Evolutionary conservation across 2,113 vertebrate species (phyloP).

Genomic region (Paratilapia polleni): DNA sequence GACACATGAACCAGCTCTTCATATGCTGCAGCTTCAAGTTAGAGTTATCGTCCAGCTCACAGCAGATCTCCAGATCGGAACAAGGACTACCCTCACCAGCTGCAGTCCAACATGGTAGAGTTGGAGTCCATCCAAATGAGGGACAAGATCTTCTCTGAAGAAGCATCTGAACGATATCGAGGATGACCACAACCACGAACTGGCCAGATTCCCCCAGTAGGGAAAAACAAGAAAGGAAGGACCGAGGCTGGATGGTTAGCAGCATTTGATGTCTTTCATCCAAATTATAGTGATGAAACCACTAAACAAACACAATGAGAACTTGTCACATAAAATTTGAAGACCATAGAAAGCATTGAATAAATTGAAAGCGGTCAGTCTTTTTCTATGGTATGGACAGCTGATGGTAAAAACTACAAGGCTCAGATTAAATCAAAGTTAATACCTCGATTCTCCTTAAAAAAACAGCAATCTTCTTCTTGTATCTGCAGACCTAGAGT

Average conservation of each 20-base stretch:
- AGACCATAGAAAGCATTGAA: background rate
- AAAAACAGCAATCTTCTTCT: background rate
- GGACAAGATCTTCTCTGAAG: too few relatives aligned
- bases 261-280: too few relatives aligned
- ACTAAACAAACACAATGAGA: background rate
- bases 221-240: background rate
- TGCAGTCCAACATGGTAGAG: background rate
- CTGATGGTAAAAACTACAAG: background rate
- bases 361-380: background rate
- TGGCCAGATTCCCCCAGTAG: background rate
- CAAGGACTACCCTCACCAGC: background rate
- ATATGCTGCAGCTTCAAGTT: accelerated
- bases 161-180: too few relatives aligned
- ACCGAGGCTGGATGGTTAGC: background rate
- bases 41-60: accelerated
- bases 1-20: background rate
- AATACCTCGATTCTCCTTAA: too few relatives aligned
- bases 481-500: background rate
- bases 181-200: background rate
- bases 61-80: background rate
- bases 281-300: too few relatives aligned
- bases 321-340: background rate
- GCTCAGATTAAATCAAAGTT: background rate
- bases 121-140: too few relatives aligned
- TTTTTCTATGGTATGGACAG: background rate